Percentiles rank a stretch among this genome's conserved stretches.
Conservation (phyloP, 2,113 vertebrate genomes). For the Indicator maculatus region DNA sequence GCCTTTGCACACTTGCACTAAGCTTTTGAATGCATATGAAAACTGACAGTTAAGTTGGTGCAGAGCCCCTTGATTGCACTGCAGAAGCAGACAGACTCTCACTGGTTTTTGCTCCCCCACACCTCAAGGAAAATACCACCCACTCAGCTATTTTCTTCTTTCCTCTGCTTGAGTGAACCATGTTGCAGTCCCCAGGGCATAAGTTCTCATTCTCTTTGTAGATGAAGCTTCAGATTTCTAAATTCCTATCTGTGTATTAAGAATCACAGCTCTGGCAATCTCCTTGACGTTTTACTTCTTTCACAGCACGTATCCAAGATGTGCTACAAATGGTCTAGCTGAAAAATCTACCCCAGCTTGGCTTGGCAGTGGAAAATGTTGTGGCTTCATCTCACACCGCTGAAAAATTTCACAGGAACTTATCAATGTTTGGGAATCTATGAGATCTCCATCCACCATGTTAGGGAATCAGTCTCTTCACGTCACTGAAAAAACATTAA, state of each 20-base stretch:
- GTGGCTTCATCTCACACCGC: neutral
- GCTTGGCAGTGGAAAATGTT: neutral
- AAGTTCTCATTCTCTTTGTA: neutral
- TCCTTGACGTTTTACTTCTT: neutral
- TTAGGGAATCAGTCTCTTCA: neutral
- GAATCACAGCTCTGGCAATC: neutral
- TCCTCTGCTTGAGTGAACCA: neutral
- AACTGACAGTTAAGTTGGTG: neutral
- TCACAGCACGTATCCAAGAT: neutral
- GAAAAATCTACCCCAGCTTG: neutral
- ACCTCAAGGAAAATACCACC: conserved; percentile 10
- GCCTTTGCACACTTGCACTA: neutral
- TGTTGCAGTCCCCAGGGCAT: neutral
- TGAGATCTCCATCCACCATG: neutral
- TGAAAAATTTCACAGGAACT: conserved; percentile 5
- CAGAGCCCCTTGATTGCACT: neutral
- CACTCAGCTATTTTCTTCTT: conserved; percentile 6
- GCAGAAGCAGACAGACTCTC: neutral
- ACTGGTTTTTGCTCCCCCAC: neutral
- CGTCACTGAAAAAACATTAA: neutral
- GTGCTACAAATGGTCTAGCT: neutral
- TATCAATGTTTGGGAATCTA: neutral
- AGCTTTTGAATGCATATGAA: neutral
- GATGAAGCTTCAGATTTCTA: neutral
- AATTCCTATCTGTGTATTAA: neutral